phyloP scores from a whole-genome alignment of 2,113 vertebrate species.

The Ophthalmolycus amberensis region DNA sequence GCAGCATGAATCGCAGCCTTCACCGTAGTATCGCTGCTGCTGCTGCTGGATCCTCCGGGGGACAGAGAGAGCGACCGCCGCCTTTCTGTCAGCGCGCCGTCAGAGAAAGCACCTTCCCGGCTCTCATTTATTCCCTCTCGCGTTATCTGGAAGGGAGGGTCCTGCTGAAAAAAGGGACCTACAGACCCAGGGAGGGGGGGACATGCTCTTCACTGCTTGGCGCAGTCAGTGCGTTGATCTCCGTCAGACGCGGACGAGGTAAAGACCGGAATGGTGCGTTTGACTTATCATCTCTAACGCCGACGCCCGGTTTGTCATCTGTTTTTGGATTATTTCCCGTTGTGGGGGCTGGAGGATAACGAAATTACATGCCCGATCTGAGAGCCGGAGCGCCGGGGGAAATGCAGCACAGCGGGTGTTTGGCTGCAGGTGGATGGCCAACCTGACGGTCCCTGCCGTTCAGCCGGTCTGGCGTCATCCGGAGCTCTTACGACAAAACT shows the following conservation, averaged over 20 bases:
- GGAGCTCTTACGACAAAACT: background rate
- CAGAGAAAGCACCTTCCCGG: background rate
- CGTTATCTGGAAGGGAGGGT: constrained; percentile 53
- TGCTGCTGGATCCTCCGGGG: constrained; percentile 24
- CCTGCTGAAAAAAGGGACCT: constrained; percentile 54
- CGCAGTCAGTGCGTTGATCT: constrained; percentile 61
- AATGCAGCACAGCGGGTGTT: constrained; percentile 70
- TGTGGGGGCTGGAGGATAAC: background rate
- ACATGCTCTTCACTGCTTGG: constrained; percentile 71
- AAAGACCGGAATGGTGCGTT: constrained; percentile 38
- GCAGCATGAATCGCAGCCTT: constrained; percentile 50
- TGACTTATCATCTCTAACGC: background rate
- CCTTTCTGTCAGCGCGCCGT: background rate
- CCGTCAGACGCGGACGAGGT: constrained; percentile 50
- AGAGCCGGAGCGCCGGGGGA: constrained; percentile 63
- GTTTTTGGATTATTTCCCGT: background rate
- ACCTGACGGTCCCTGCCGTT: constrained; percentile 60
- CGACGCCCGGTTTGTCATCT: background rate
- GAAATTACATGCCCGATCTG: background rate
- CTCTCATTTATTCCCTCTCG: too few relatives aligned
- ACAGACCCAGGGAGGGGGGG: constrained; percentile 55
- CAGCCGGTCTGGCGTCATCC: constrained; percentile 32
- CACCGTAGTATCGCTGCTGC: constrained; percentile 29
- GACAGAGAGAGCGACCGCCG: background rate
- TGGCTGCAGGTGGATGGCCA: constrained; percentile 78